Percentiles rank a stretch among this genome's conserved stretches.
These are phyloP conservation scores for Pheosia gnoma DNA, from an alignment of 2,888 invertebrate species.

Conservation along the genomic window DNA sequence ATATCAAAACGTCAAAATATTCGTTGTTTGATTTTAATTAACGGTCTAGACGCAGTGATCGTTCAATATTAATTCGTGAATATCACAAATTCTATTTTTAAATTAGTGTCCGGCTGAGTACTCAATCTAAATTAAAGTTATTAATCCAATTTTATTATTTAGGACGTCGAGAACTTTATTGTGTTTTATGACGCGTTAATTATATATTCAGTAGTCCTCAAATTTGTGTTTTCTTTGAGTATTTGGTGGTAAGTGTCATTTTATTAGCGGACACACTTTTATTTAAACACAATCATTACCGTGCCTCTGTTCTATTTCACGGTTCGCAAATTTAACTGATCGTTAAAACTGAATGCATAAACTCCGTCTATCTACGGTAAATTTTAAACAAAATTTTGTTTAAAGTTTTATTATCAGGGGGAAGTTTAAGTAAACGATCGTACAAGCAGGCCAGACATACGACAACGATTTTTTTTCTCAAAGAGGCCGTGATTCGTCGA, in stretches of 20 bases:
- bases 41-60: slow-evolving; percentile 50
- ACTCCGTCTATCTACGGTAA: slow-evolving; percentile 38
- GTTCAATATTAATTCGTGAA: slow-evolving; percentile 20
- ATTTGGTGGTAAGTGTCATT: no score
- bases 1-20: slow-evolving; percentile 13
- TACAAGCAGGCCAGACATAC: no score
- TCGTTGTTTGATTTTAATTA: slow-evolving; percentile 68
- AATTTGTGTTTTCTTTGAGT: no score
- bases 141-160: no score
- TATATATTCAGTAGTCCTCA: no score
- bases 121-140: no score
- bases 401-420: slow-evolving; percentile 36
- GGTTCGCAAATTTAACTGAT: slow-evolving; percentile 55
- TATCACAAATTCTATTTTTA: slow-evolving; percentile 21
- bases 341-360: slow-evolving; percentile 56
- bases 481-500: not conserved
- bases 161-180: no score
- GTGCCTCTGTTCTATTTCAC: slow-evolving; percentile 53
- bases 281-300: slow-evolving; percentile 46
- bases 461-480: not conserved
- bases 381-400: slow-evolving; percentile 44
- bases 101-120: no score
- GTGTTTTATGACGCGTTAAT: no score
- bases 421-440: not conserved
- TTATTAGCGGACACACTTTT: slow-evolving; percentile 31